Base-by-base conservation (phyloP, 2,113 vertebrate species). In the Solea senegalensis region DNA sequence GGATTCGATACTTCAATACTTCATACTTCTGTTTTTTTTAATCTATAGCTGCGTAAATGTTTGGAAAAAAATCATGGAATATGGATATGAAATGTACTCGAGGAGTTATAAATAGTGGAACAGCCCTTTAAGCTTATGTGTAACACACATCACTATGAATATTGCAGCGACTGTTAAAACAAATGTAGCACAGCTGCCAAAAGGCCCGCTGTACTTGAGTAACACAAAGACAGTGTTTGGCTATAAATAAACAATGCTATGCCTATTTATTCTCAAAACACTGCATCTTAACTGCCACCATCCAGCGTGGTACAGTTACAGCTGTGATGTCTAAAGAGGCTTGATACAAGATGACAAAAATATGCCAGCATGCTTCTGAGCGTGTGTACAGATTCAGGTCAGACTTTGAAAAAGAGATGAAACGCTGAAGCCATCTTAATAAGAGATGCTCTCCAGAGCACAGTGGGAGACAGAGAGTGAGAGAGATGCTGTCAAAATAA, bases 321-420 rank as follows among this genome's bases (percentile, higher is more conserved):
- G 86, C 84, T 78, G 80, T 65, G 69, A 78, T 73, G 76, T 86
- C 80, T 89, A 87, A 90, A 89, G 80, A 86, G 81, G 63, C 77
- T 81, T 82, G 83, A 87, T 86, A 74, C 74, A 59, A 85, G 83
- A 84, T 88, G 87, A 89, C 88, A 91, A 80, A 88, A 89, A 88
- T 86, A 80, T 80, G 81, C 72, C 81, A 60, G 78, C 65, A 0
- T 61, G 70, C 44, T 82, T 81, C 65, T 73, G 87, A 86, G 80
- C 54, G 46, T 85, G 88, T 88, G 61, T 86, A 89, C 87, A 90
- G 89, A 92, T 90, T 92, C 87, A 91, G 90, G 89, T 89, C 90
- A 89, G 85, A 87, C 88, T 90, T 89, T 90, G 83, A 90, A 85
- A 83, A 34, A 51, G 62, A 92, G 89, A 91, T 93, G 90, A 92